Percentiles rank a stretch among this genome's conserved stretches.
Evolutionary conservation across 23 tunicate species (phyloP).

Genomic region (Halocynthia roretzi): DNA sequence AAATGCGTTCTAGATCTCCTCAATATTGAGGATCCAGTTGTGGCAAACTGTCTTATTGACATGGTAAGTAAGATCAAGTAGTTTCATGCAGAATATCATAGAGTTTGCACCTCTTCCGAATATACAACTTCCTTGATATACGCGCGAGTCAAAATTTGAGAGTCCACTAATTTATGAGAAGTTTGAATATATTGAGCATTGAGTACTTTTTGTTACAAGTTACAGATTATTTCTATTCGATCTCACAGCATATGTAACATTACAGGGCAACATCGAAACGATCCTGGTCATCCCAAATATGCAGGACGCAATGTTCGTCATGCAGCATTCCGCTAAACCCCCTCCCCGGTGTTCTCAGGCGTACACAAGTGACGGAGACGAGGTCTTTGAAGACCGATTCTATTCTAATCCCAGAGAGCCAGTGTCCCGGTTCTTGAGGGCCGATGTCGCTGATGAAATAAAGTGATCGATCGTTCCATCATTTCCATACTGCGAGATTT

Average conservation of each 20-base stretch:
- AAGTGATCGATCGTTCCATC: neutral
- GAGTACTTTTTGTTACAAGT: no score
- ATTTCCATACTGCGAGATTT: no score
- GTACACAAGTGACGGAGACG: constrained; percentile 70
- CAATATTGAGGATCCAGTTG: constrained; percentile 70
- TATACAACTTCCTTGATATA: no score
- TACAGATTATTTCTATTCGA: no score
- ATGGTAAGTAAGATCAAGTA: constrained; percentile 2
- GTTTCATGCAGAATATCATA: no score
- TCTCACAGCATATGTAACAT: no score
- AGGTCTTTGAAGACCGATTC: constrained; percentile 56
- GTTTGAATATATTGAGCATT: no score
- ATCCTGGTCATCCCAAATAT: constrained; percentile 72
- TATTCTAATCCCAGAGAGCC: constrained; percentile 56
- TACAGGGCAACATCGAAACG: constrained; percentile 33
- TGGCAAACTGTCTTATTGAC: constrained; percentile 80
- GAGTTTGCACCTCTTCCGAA: no score
- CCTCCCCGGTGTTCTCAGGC: constrained; percentile 59
- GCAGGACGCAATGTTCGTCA: constrained; percentile 49
- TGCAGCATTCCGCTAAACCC: constrained; percentile 46
- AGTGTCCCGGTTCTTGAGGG: constrained; percentile 56
- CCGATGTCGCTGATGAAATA: constrained; percentile 60
- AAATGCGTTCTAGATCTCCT: constrained; percentile 64
- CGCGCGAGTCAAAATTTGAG: no score
- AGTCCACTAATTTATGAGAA: no score